phyloP scores from a whole-genome alignment of 2,113 vertebrate genomes.

The Bothrops jararaca region DNA sequence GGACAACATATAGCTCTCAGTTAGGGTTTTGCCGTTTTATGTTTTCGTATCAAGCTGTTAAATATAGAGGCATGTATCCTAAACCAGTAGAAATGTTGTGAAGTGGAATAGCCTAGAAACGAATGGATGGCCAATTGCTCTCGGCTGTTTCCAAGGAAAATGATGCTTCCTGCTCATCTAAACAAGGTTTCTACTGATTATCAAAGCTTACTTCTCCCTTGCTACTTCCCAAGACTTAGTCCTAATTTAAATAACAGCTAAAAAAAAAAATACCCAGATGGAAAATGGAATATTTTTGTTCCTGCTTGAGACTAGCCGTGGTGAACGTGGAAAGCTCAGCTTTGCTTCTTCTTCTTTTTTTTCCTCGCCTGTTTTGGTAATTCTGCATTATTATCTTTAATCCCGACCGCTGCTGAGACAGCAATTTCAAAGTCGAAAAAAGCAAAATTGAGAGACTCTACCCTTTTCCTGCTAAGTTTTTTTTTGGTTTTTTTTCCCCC shows the following conservation, averaged over 20 bases:
- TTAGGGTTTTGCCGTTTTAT: neutral
- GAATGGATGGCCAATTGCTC: conserved; percentile 1
- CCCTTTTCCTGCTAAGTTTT: conserved; percentile 35
- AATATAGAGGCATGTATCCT: neutral
- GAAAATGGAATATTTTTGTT: conserved; percentile 4
- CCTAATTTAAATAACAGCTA: conserved; percentile 40
- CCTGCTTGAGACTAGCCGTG: conserved; percentile 21
- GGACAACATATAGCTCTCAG: neutral
- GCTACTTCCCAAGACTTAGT: conserved; percentile 37
- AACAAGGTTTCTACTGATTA: neutral
- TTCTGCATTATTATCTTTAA: conserved; percentile 61
- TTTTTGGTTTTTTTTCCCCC: conserved; percentile 13
- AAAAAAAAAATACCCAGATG: conserved; percentile 21
- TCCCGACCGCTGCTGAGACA: conserved; percentile 63
- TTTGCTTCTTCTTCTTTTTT: conserved; percentile 54
- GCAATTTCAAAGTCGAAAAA: conserved; percentile 48
- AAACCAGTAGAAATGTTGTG: neutral
- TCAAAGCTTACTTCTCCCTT: conserved; percentile 18
- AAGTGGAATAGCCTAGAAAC: conserved; percentile 3
- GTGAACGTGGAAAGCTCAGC: conserved; percentile 39
- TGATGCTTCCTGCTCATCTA: conserved; percentile 4
- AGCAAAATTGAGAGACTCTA: neutral
- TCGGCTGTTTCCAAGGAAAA: neutral
- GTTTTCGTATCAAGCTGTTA: neutral
- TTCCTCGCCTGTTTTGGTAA: conserved; percentile 43